Percentiles rank a stretch among this genome's conserved stretches.
These are phyloP conservation scores for Pelecanus crispus DNA, from an alignment of 2,113 vertebrate genomes.

Conservation along the genomic window DNA sequence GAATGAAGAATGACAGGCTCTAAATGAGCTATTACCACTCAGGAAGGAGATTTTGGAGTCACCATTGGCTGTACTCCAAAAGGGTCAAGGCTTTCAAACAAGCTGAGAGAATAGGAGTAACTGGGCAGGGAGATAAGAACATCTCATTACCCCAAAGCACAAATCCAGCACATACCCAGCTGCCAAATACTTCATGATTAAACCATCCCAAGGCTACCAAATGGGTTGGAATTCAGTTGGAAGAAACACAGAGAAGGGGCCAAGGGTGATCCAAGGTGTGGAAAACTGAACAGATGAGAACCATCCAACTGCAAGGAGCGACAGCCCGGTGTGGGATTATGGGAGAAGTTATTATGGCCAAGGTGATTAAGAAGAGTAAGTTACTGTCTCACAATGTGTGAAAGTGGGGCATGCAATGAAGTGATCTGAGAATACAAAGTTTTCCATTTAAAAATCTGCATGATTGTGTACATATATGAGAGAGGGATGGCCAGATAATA, in stretches of 20 bases:
- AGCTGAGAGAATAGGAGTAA: not conserved
- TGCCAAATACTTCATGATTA: not conserved
- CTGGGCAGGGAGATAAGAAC: not conserved
- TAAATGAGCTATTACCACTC: not conserved
- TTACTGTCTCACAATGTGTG: not conserved
- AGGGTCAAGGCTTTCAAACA: not conserved
- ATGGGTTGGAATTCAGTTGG: not conserved
- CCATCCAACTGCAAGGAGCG: not conserved
- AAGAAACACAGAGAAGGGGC: not conserved
- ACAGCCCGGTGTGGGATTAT: not conserved
- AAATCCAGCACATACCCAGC: not conserved
- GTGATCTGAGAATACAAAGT: not conserved
- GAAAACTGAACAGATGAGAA: not conserved
- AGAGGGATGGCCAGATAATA: not conserved
- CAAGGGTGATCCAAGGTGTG: not conserved
- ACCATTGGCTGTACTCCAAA: not conserved
- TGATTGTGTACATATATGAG: not conserved
- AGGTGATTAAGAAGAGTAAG: not conserved
- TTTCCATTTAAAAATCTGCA: not conserved
- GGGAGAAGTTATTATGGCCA: not conserved
- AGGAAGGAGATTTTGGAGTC: not conserved
- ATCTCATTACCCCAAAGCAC: not conserved
- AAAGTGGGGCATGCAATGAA: not conserved
- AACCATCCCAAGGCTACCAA: not conserved
- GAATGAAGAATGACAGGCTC: slow-evolving; percentile 8